Evolutionary conservation across 2,888 invertebrate genomes (phyloP), one percentile per base, ranked within the genome.

Genomic region (Drosophila sordidula): DNA sequence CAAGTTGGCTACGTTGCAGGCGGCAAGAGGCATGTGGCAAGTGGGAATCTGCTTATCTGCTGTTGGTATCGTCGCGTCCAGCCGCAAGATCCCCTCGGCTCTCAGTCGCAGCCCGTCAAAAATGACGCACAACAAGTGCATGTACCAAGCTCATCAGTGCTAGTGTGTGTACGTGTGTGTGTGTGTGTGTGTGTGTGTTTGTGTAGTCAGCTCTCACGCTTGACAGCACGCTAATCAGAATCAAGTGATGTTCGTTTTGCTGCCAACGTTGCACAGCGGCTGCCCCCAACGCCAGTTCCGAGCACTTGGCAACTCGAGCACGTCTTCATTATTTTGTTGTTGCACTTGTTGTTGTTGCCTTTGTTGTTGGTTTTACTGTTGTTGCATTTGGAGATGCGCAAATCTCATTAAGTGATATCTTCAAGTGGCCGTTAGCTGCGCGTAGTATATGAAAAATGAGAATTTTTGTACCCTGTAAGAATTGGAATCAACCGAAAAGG

Each of bases 361-460:
- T 49, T 72, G 18, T 57, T 54, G 29, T 29, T 29, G 29, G 29
- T 29, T 29, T 9, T 9, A 9, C 29, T 65, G 61, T 73, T 77
- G 77, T 70, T 81, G 81, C 76, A 82, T 80, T 83, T 67, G 78
- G 75, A 90, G 90, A 89, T 91, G 88, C 85, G 84, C 81, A 87
- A 90, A 90, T 90, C 90, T 90, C 90, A 90, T 91, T 91, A 91
- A 90, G 78, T 87, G 90, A 90, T 90, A 86, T 87, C 89, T 89
- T 90, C 80, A 91, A 90, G 91, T 90, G 77, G 65, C 75, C 89
- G 87, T 88, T 88, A 80, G 89, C 79, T 62, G 56, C 61, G 66
- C 52, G 18, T 47, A 34, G 41, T 42, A 70, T 80, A 85, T 84
- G 86, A 86, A 65, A 84, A 82, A 84, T 86, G 87, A 56, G 78